These are phyloP conservation scores for Sylvietta virens DNA, from an alignment of 2,113 vertebrate species.

Conservation along the genomic window DNA sequence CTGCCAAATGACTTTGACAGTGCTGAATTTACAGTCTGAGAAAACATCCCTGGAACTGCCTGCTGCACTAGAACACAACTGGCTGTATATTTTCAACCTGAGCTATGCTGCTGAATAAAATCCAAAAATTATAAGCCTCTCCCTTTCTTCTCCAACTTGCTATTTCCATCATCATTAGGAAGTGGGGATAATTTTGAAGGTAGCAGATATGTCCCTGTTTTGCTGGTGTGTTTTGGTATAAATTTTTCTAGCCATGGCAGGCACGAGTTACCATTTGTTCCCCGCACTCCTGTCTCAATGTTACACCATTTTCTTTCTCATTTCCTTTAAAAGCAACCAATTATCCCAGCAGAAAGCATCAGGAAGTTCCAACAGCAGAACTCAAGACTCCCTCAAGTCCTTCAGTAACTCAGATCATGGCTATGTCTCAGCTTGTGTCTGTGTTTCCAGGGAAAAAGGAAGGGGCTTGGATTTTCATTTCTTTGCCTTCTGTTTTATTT, in stretches of 20 bases:
- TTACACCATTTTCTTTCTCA: background rate
- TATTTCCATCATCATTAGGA: background rate
- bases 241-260: background rate
- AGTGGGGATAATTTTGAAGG: background rate
- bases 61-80: background rate
- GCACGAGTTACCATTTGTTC: background rate
- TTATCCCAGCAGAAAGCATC: background rate
- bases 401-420: background rate
- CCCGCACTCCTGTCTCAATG: background rate
- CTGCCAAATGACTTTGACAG: constrained; percentile 40
- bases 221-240: background rate
- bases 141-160: background rate
- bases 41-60: background rate
- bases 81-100: background rate
- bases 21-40: constrained; percentile 27
- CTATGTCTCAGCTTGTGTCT: background rate
- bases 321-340: background rate
- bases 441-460: background rate
- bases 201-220: background rate
- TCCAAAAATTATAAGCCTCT: background rate
- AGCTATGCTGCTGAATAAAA: background rate
- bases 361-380: background rate
- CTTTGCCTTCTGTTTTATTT: background rate
- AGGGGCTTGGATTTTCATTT: background rate
- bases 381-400: background rate